Percentiles rank a stretch among this genome's conserved stretches.
phyloP scores from a whole-genome alignment of 2,888 invertebrate species.

The Anoplius nigerrimus region DNA sequence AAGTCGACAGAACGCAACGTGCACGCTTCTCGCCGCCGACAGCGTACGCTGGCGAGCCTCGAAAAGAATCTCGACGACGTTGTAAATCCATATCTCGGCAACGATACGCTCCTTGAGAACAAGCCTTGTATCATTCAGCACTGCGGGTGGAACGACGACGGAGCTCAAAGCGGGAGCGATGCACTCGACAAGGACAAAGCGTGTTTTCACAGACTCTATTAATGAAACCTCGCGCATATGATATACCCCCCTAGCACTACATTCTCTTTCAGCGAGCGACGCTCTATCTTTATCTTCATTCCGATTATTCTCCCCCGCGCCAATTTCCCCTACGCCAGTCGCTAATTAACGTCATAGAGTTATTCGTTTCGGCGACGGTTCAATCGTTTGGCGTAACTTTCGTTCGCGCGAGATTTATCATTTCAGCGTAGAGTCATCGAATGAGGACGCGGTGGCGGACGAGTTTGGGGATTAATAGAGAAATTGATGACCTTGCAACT shows the following conservation, averaged over 20 bases:
- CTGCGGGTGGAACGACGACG: constrained; percentile 35
- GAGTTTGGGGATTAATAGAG: too few relatives aligned
- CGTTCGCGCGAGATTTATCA: too few relatives aligned
- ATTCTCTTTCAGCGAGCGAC: neutral
- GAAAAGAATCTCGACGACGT: constrained; percentile 4
- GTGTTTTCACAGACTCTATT: constrained; percentile 55
- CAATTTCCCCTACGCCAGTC: too few relatives aligned
- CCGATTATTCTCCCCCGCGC: constrained; percentile 10
- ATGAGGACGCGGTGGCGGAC: too few relatives aligned
- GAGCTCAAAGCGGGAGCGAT: constrained; percentile 40
- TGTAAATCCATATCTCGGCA: neutral
- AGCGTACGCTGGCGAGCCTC: too few relatives aligned
- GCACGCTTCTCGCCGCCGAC: too few relatives aligned
- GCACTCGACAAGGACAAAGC: constrained; percentile 56
- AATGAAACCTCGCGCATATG: constrained; percentile 48
- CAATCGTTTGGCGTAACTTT: too few relatives aligned
- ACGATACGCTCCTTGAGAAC: constrained; percentile 18
- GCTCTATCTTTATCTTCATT: neutral
- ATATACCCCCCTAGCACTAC: constrained; percentile 19
- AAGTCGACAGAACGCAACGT: too few relatives aligned
- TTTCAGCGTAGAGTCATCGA: too few relatives aligned
- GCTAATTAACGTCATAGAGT: too few relatives aligned
- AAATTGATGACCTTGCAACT: too few relatives aligned
- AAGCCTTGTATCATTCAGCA: constrained; percentile 36
- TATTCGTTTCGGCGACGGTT: too few relatives aligned